These are phyloP conservation scores for Junco hyemalis DNA, from an alignment of 2,113 vertebrate species.

Conservation along the genomic window DNA sequence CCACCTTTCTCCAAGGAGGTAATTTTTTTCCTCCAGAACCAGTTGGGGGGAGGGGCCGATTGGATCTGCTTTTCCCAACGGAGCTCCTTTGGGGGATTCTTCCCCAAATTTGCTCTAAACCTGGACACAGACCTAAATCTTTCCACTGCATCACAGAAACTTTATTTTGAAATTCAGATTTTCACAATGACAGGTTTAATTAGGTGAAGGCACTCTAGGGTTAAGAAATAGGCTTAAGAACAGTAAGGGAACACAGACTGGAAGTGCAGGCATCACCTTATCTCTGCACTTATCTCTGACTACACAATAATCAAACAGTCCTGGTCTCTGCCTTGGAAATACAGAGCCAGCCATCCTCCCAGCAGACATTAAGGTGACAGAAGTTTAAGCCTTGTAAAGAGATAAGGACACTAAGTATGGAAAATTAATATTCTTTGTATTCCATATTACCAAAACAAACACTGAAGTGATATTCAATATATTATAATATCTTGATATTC, in stretches of 20 bases:
- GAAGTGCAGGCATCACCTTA: neutral
- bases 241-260: neutral
- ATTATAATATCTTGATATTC: neutral
- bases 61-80: too few species aligned
- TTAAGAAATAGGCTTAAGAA: neutral
- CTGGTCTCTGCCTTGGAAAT: neutral
- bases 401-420: neutral
- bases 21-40: too few species aligned
- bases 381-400: neutral
- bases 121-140: neutral
- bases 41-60: too few species aligned
- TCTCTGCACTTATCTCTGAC: neutral
- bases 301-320: neutral
- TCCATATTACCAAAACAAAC: neutral
- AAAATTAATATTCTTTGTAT: neutral
- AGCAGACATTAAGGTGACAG: neutral
- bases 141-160: neutral
- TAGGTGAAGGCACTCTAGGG: neutral
- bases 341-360: neutral
- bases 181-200: neutral
- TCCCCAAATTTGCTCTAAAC: too few species aligned
- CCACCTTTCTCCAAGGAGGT: too few species aligned
- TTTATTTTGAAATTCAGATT: neutral
- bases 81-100: too few species aligned
- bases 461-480: neutral